Base-by-base conservation (phyloP, 2,113 vertebrate species). In the Notechis scutatus region DNA sequence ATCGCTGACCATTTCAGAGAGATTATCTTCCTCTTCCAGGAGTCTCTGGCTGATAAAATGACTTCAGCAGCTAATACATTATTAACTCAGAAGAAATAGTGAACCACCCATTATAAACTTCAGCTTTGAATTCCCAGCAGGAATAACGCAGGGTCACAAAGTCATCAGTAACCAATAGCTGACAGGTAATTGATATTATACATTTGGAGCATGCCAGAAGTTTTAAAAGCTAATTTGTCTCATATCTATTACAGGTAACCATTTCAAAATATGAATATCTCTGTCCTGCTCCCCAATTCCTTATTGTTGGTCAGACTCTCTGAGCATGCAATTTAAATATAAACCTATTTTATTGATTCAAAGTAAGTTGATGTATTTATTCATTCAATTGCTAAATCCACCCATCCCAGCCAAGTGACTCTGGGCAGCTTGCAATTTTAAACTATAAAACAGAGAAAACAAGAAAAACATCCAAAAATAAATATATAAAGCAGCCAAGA, bases 151-250 rank as follows among this genome's bases (percentile, higher is more conserved):
- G 90, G 92, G 93, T 91, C 91, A 93, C 91, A 56, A 61, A 29
- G 0, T 64, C 61, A 39, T 52, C 54, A 91, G 93, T 95, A 94
- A 93, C 85, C 59, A 92, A 90, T 8, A 93, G 54, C 90, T 94
- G 92, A 95, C 85, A 95, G 90, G 64, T 94, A 93, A 94, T 96
- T 96, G 94, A 94, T 94, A 94, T 94, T 94, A 50, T 85, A 90
- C 88, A 91, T 94, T 21, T 90, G 87, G 57, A 87, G 94, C 89
- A 81, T 81, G 29, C 85, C 92, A 57, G 93, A 93, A 92, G 86
- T 90, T 93, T 90, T 91, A 91, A 91, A 97, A 96, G 92, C 93
- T 96, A 96, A 96, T 96, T 96, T 96, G 93, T 42, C 95, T 93
- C 24, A 0, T 92, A 93, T 94, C 91, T 96, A 93, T 94, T 95